Base-by-base conservation (phyloP, 1,140 invertebrate genomes). In the Papilio polyxenes region DNA sequence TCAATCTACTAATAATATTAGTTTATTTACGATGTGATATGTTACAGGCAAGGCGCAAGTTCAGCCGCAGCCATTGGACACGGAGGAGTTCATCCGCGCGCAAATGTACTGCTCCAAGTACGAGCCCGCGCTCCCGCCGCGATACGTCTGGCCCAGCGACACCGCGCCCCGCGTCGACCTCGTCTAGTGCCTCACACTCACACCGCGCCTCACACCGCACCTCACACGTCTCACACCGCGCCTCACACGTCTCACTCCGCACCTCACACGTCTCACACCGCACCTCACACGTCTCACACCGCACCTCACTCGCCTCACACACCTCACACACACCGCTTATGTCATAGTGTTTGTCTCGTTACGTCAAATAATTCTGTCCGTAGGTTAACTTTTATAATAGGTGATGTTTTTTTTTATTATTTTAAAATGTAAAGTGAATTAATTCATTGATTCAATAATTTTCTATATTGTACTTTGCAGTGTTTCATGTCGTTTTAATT, bases 51-150 rank as follows among this genome's bases (percentile, higher is more conserved):
- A 97, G 74, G 97, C 98, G 74, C 96, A 96, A 3, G 95, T 98
- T 10, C 96, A 96, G 88, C 98, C 98, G 5, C 95, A 98, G 94
- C 98, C 98, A 10, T 87, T 95, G 69, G 95, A 98, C 90, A 97
- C 96, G 89, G 94, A 96, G 86, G 95, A 95, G 82, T 98, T 98
- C 88, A 96, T 98, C 84, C 96, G 96, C 91, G 96, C 97, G 13
- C 97, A 98, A 91, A 96, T 97, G 92, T 98, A 98, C 91, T 96
- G 98, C 90, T 95, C 96, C 80, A 94, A 93, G 72, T 98, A 98
- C 92, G 90, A 95, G 75, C 93, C 96, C 48, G 96, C 97, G 17
- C 85, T 98, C 85, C 97, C 97, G 82, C 91, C 94, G 23, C 91
- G 95, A 51, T 97, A 97, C 92, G 65, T 94, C 53, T 97, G 96